Evolutionary conservation across 2,113 vertebrate species (phyloP).

Genomic region (Phainopepla nitens): DNA sequence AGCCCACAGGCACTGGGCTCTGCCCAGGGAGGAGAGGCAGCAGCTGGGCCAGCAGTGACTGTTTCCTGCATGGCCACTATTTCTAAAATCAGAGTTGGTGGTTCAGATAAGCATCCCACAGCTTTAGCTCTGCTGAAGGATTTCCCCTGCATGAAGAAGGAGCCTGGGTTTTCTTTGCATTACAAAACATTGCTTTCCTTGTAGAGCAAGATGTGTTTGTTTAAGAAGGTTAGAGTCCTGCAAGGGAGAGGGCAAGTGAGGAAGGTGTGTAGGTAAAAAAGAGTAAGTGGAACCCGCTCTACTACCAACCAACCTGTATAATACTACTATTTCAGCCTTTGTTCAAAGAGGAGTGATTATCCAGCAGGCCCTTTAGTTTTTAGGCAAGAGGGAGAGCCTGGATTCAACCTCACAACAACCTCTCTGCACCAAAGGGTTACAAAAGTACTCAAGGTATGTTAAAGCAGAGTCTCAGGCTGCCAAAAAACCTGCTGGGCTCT

Average conservation of each 20-base stretch:
- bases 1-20: accelerated
- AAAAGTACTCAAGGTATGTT: background rate
- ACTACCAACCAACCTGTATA: background rate
- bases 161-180: background rate
- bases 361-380: background rate
- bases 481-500: background rate
- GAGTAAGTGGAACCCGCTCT: background rate
- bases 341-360: background rate
- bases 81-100: background rate
- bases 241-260: background rate
- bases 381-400: background rate
- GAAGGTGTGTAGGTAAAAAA: background rate
- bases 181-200: background rate
- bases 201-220: background rate
- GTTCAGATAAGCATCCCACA: background rate
- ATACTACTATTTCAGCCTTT: background rate
- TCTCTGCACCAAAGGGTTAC: background rate
- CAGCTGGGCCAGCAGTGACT: background rate
- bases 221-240: background rate
- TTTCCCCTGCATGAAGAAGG: background rate
- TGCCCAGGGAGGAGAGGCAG: background rate
- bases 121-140: background rate
- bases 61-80: background rate
- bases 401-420: background rate
- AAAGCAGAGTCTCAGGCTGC: background rate